Base-by-base conservation (phyloP, 2,888 invertebrate species). In the Agrochola macilenta region DNA sequence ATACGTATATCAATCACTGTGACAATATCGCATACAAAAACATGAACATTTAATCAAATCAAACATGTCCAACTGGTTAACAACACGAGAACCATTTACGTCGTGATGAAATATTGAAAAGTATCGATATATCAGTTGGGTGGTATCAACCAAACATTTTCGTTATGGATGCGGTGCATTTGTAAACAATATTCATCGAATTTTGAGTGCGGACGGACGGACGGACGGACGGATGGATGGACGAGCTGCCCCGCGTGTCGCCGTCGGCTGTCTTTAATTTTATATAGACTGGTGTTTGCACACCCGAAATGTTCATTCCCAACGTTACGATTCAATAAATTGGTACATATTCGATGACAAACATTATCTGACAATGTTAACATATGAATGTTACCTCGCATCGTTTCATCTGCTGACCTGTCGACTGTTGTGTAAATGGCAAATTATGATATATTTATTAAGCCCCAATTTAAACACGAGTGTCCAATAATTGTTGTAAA, bases 131-230 rank as follows among this genome's bases (percentile, higher is more conserved):
- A 91, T 92, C 89, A 90, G 89, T 89, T 84, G 87, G 90, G 86
- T 88, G 84, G 89, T 89, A 91, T 91, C 91, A 92, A 92, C 82
- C 93, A 93, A 94, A 93, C 89, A 92, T 91, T 91, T 89, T 89
- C 89, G 91, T 93, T 94, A 95, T 93, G 92, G 91, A 94, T 93
- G 92, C 84, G 89, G 89, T 93, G 91, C 92, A 94, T 95, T 94
- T 92, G 93, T 93, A 94, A 94, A 94, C 93, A 94, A 94, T 93
- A 93, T 93, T 92, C 92, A 91, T 90, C 84, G 90, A 83, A 83
- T 89, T 84, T 81, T 71, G 86, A 85, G 83, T 84, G 88, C 82
- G 89, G 88, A 90, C 87, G 87, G 87, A 88, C 87, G 89, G 87
- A 88, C 87, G 89, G 87, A 89, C 85, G 89, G 89, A 84, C 20